Base-by-base conservation (phyloP, 2,888 invertebrate species). In the Leuctra nigra region DNA sequence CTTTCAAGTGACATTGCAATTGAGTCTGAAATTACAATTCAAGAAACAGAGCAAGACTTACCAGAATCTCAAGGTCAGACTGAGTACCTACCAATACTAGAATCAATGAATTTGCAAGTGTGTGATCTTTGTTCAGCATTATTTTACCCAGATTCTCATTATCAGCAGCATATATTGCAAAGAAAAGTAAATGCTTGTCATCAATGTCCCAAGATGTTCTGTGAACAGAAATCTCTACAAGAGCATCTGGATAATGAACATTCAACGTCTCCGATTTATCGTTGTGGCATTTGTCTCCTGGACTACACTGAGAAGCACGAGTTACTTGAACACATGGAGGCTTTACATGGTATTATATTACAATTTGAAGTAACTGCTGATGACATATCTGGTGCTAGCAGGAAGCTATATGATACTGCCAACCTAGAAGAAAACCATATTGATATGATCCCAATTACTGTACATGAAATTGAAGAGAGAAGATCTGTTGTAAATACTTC, bases 281-380 rank as follows among this genome's bases (percentile, higher is more conserved):
- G 46, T 23, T 59, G 59, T 39, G 53, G 53, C 1, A 24, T 55
- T 6, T 59, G 59, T 46, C 11, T 25, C 16, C 36, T 44, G 18
- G 52, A 46, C 23, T 46, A 55, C 44, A 18, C 41, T 11, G 50
- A 48, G 18, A 20, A 29, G 13, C 41, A 24, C 14, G 2, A 14
- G 11, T 14, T 57, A 7, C 16, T 25, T 4, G 6, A 35, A 1
- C 57, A 57, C 22, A 23, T 57, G 46, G 18, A 24, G 13, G 29
- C 23, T 3, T n/a, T 13, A 1, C 57, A 57, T 18, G 50, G 50
- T 7, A 23, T 52, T 7, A 18, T 1, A 2, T 16, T 44, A 9
- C 22, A 20, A n/a, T 44, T 44, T 20, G 44, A 44, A 7, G 4
- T 44, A 2, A 22, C 4, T 11, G 4, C 23, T 3, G 13, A 44